Evolutionary conservation across 2,888 invertebrate species (phyloP).

Genomic region (Crepidodera aurea): DNA sequence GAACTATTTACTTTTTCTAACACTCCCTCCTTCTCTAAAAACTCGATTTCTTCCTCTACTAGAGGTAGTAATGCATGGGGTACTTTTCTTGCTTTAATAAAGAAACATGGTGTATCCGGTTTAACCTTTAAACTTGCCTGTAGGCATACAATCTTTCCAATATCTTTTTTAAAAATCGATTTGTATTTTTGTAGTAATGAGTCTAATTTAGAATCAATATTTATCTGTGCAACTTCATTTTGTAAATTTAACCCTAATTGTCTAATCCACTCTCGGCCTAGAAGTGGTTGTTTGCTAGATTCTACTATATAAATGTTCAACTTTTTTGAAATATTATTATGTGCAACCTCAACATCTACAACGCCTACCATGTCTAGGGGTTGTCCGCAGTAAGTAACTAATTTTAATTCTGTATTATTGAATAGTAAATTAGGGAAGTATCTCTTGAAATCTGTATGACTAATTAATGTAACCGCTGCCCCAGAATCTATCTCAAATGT

Average conservation of each 20-base stretch:
- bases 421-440: too few relatives aligned
- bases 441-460: neutral
- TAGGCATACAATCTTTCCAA: conserved; percentile 5
- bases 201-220: conserved; percentile 1
- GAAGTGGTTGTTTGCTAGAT: conserved; percentile 40
- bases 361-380: too few relatives aligned
- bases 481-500: conserved; percentile 20
- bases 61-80: too few relatives aligned
- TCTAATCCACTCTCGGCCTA: conserved; percentile 32
- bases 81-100: conserved; percentile 32
- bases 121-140: conserved; percentile 22
- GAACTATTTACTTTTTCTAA: conserved; percentile 34
- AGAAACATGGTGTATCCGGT: too few relatives aligned
- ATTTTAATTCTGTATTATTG: neutral
- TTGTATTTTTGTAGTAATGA: conserved; percentile 11
- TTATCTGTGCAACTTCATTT: conserved; percentile 33
- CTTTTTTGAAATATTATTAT: conserved; percentile 7
- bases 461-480: conserved; percentile 15
- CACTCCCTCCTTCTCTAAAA: conserved; percentile 32
- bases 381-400: conserved; percentile 1
- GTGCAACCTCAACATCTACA: too few relatives aligned
- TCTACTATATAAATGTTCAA: conserved; percentile 4
- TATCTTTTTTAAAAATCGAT: conserved; percentile 13
- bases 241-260: too few relatives aligned
- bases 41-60: too few relatives aligned